phyloP scores from a whole-genome alignment of 2,888 invertebrate species.

The Phanerotoma sp. region DNA sequence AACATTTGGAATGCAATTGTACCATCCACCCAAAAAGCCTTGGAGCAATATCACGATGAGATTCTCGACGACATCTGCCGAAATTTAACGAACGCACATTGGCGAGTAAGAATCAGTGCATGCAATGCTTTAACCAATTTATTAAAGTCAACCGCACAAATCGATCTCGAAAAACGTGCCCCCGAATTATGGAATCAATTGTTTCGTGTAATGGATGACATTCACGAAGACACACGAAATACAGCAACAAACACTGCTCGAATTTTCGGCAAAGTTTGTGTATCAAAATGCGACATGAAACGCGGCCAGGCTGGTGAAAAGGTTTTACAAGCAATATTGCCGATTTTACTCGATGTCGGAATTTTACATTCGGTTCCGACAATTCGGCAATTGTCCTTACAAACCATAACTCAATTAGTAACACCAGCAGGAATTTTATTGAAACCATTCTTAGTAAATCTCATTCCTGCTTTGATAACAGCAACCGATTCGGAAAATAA shows the following conservation, averaged over 20 bases:
- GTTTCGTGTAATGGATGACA: conserved; percentile 92
- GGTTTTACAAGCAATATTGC: conserved; percentile 74
- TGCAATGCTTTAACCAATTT: conserved; percentile 86
- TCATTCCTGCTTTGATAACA: conserved; percentile 82
- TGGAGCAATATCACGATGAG: conserved; percentile 78
- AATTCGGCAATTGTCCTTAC: conserved; percentile 78
- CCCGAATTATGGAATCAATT: conserved; percentile 76
- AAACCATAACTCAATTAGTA: conserved; percentile 84
- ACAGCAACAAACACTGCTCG: conserved; percentile 73
- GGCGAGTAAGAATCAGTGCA: conserved; percentile 89
- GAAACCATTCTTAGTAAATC: conserved; percentile 75
- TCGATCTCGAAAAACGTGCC: conserved; percentile 55
- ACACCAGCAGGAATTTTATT: conserved; percentile 76
- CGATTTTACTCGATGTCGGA: conserved; percentile 77
- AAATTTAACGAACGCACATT: conserved; percentile 82
- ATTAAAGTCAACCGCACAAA: conserved; percentile 57
- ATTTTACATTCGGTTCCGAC: conserved; percentile 77
- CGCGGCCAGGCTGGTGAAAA: conserved; percentile 75
- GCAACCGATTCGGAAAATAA: conserved; percentile 81
- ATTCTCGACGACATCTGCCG: conserved; percentile 78
- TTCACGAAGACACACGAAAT: conserved; percentile 82
- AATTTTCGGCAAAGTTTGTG: conserved; percentile 74
- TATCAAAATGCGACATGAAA: conserved; percentile 68
- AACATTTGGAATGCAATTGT: conserved; percentile 93
- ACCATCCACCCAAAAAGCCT: conserved; percentile 77